phyloP scores from a whole-genome alignment of 2,113 vertebrate genomes.

The Dipodomys ordii region DNA sequence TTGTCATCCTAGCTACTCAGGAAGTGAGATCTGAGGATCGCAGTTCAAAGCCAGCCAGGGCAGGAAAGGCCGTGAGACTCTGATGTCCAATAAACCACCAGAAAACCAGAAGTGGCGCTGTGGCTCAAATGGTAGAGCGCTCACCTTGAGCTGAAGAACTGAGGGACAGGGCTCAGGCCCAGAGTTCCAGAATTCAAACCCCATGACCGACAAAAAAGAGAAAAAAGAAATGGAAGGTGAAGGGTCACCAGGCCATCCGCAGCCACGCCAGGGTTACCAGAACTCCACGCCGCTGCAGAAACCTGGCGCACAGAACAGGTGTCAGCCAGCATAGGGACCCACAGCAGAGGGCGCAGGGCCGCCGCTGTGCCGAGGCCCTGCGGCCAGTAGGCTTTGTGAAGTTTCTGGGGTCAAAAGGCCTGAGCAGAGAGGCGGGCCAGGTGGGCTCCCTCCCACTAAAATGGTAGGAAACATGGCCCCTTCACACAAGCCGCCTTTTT shows the following conservation, averaged over 20 bases:
- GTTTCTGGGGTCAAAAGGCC: conserved; percentile 4
- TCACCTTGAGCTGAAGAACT: no score
- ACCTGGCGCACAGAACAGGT: neutral
- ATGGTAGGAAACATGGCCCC: neutral
- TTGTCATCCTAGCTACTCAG: no score
- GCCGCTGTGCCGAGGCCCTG: neutral
- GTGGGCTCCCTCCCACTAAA: neutral
- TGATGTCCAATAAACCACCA: no score
- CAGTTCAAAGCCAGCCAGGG: no score
- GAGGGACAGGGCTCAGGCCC: no score
- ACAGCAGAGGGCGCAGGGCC: neutral
- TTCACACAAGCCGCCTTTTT: conserved; percentile 6
- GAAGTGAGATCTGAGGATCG: no score
- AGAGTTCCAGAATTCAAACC: no score
- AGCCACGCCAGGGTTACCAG: neutral
- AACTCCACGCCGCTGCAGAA: neutral
- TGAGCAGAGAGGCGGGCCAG: neutral
- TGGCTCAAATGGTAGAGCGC: no score
- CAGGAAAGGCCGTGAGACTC: no score
- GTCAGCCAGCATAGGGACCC: neutral
- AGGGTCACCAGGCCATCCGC: neutral
- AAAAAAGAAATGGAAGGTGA: neutral
- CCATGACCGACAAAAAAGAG: no score
- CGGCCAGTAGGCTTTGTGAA: neutral
- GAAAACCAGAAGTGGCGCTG: no score